Evolutionary conservation across 2,888 invertebrate species (phyloP).

Genomic region (Camponotus fellah): DNA sequence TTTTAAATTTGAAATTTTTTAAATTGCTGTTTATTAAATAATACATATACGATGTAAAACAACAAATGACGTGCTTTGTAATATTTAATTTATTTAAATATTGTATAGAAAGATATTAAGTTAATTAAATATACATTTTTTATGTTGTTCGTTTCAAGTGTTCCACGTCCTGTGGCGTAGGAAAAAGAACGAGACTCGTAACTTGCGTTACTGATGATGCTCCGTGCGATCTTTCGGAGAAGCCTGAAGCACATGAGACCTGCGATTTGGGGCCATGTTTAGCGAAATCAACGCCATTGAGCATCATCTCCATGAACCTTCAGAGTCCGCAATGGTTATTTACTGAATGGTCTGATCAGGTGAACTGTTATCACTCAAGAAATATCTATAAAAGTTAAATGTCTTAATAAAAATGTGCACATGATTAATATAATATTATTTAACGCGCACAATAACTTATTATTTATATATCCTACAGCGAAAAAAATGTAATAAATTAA

Average conservation of each 20-base stretch:
- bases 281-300: conserved; percentile 41
- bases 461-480: background rate
- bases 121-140: background rate
- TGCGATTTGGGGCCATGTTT: conserved; percentile 88
- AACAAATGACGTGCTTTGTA: too few relatives aligned
- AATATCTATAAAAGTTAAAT: background rate
- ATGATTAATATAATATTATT: background rate
- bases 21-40: too few relatives aligned
- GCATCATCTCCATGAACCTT: conserved; percentile 56
- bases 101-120: too few relatives aligned
- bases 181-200: conserved; percentile 88
- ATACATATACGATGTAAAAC: too few relatives aligned
- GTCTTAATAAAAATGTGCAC: background rate
- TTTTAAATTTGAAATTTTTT: too few relatives aligned
- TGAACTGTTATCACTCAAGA: conserved; percentile 51
- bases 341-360: conserved; percentile 88
- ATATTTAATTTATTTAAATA: too few relatives aligned
- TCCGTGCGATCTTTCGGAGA: conserved; percentile 73
- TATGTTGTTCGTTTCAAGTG: conserved; percentile 87
- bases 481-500: background rate
- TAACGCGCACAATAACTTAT: background rate
- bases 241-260: conserved; percentile 87
- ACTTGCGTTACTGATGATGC: conserved; percentile 84
- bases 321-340: conserved; percentile 87
- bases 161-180: conserved; percentile 89